Percentiles rank a stretch among this genome's conserved stretches.
These are phyloP conservation scores for Rosalia funebris DNA, from an alignment of 2,888 invertebrate species.

Conservation along the genomic window DNA sequence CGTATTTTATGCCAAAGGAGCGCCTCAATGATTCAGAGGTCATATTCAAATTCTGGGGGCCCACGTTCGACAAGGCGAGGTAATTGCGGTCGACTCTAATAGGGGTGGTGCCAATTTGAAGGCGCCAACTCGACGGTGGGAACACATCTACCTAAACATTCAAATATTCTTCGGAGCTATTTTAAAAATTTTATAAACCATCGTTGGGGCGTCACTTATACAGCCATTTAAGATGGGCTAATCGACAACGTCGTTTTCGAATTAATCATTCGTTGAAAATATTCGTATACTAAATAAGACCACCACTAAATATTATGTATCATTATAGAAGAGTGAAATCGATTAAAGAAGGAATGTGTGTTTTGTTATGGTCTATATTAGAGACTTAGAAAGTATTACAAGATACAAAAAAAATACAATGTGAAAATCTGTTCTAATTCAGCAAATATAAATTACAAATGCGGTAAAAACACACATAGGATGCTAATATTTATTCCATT, in stretches of 20 bases:
- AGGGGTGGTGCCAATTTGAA: constrained; percentile 51
- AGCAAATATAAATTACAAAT: no score
- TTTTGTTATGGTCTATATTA: no score
- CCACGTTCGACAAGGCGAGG: neutral
- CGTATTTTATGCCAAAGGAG: neutral
- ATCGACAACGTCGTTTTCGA: constrained; percentile 30
- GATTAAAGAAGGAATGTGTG: no score
- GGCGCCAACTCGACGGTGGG: constrained; percentile 57
- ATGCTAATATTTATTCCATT: no score
- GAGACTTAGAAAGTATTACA: no score
- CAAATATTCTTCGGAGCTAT: constrained; percentile 34
- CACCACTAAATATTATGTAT: neutral
- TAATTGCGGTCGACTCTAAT: constrained; percentile 20
- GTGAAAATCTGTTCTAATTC: no score
- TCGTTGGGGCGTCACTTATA: constrained; percentile 9
- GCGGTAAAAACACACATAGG: no score
- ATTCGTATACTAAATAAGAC: neutral
- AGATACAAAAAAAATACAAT: no score
- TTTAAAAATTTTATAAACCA: constrained; percentile 49
- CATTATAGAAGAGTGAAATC: no score
- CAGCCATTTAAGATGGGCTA: neutral
- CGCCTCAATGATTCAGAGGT: neutral
- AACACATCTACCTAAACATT: constrained; percentile 39
- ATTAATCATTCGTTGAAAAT: constrained; percentile 29
- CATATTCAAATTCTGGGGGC: constrained; percentile 14